Evolutionary conservation across 1,140 invertebrate species (phyloP).

Genomic region (Augochlora pura): DNA sequence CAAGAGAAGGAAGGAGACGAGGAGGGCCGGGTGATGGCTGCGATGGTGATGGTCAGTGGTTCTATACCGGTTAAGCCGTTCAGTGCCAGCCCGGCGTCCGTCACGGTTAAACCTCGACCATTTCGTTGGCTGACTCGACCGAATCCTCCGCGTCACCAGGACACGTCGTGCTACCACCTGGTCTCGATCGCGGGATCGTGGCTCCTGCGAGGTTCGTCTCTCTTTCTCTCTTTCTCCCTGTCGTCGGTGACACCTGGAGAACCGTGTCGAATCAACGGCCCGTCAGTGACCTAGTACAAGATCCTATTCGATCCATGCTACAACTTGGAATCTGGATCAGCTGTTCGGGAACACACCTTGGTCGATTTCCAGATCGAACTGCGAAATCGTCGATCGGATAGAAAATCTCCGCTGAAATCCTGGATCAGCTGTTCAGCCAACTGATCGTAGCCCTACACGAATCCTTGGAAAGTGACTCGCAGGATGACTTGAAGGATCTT

Average conservation of each 20-base stretch:
- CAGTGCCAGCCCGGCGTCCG: constrained; percentile 73
- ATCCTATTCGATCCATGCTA: neutral
- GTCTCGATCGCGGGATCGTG: neutral
- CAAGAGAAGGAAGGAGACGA: constrained; percentile 51
- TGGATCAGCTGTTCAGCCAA: no score
- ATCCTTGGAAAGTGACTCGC: no score
- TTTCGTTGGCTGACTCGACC: constrained; percentile 34
- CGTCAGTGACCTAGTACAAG: neutral
- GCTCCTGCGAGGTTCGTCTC: neutral
- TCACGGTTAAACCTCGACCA: constrained; percentile 68
- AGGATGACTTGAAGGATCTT: no score
- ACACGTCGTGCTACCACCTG: neutral
- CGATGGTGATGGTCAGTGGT: constrained; percentile 65
- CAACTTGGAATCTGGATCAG: no score
- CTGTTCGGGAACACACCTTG: no score
- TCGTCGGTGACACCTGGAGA: neutral
- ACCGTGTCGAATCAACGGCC: no score
- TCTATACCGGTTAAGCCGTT: constrained; percentile 70
- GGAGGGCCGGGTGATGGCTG: constrained; percentile 60
- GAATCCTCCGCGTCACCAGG: constrained; percentile 14
- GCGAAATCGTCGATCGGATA: no score
- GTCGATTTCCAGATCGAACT: no score
- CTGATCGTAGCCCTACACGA: no score
- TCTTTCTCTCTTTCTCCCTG: no score
- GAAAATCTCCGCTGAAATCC: no score